These are phyloP conservation scores for Leuciscus idus DNA, from an alignment of 2,113 vertebrate species.

Conservation along the genomic window DNA sequence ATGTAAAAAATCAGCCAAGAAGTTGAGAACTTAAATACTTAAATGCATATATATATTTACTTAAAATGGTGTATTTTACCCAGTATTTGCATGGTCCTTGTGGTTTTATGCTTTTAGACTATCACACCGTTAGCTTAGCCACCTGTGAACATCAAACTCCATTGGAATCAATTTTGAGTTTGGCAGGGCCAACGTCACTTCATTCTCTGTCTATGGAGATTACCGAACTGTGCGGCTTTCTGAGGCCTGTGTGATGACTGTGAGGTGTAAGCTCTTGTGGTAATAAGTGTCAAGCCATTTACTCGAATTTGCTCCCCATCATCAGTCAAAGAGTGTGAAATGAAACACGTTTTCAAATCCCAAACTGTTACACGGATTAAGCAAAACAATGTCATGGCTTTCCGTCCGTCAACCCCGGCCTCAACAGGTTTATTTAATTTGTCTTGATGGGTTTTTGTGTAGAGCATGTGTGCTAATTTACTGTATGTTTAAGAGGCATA, in stretches of 20 bases:
- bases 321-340: constrained; percentile 39
- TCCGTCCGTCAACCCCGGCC: not conserved
- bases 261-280: not conserved
- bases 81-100: not conserved
- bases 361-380: constrained; percentile 24
- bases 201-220: not conserved
- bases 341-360: constrained; percentile 41
- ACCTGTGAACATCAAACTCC: no score
- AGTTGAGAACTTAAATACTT: no score
- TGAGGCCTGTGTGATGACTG: constrained; percentile 20
- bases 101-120: no score
- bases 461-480: not conserved
- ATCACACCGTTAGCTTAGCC: no score
- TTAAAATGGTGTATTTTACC: no score
- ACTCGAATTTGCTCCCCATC: constrained; percentile 19
- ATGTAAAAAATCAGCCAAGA: no score
- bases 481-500: not conserved
- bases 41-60: no score
- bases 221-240: not conserved
- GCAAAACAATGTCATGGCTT: not conserved
- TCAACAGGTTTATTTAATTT: constrained; percentile 3
- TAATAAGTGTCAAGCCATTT: constrained; percentile 36
- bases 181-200: not conserved
- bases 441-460: not conserved
- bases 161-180: not conserved